phyloP scores from a whole-genome alignment of 2,888 invertebrate species.

The Linnaemya vulpina region DNA sequence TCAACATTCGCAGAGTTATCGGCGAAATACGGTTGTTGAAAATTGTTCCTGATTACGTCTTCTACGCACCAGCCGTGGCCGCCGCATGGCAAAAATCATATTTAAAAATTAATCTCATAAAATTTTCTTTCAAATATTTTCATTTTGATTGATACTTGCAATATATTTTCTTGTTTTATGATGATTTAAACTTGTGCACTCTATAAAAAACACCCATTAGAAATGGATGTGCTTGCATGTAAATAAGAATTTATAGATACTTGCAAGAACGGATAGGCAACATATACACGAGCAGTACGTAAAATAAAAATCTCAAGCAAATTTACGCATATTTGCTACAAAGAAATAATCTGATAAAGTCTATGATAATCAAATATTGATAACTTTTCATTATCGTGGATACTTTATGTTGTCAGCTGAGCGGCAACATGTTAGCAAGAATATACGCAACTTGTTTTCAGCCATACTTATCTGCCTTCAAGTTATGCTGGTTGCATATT shows the following conservation, averaged over 20 bases:
- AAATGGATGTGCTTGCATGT: background rate
- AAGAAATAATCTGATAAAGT: conserved; percentile 1
- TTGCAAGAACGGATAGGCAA: conserved; percentile 17
- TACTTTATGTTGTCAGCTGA: conserved; percentile 5
- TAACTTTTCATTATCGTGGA: background rate
- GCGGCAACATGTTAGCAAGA: conserved; percentile 9
- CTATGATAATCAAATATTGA: conserved; percentile 16
- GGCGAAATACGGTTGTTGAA: too few species aligned
- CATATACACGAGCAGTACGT: conserved; percentile 31
- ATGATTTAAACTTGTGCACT: too few species aligned
- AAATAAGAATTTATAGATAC: conserved; percentile 8
- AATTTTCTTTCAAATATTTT: too few species aligned
- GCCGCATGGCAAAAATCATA: too few species aligned
- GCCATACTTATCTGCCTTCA: background rate
- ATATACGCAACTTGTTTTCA: conserved; percentile 20
- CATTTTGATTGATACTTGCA: too few species aligned
- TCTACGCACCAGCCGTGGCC: too few species aligned
- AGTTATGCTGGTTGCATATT: background rate
- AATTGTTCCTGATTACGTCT: too few species aligned
- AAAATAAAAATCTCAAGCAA: conserved; percentile 23
- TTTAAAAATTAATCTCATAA: too few species aligned
- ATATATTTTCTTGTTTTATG: too few species aligned
- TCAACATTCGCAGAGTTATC: too few species aligned
- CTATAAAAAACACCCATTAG: background rate
- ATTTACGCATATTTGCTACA: conserved; percentile 49